Percentiles rank a stretch among this genome's conserved stretches.
phyloP scores from a whole-genome alignment of 1,140 invertebrate species.

The Drosophila serrata region DNA sequence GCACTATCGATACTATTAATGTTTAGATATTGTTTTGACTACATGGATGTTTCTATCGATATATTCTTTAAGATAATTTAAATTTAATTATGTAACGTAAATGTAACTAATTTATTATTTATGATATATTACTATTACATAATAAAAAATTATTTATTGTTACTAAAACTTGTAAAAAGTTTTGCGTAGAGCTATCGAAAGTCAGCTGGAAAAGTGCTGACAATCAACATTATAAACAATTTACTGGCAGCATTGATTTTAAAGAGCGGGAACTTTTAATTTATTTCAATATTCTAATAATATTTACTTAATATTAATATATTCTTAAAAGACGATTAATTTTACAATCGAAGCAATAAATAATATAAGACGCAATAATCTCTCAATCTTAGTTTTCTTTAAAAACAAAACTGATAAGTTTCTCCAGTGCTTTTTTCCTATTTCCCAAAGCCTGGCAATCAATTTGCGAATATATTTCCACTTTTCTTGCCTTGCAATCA shows the following conservation, averaged over 20 bases:
- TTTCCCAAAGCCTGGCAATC: constrained; percentile 18
- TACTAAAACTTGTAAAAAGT: too few species aligned
- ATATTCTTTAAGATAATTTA: too few species aligned
- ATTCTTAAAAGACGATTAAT: neutral
- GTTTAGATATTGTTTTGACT: too few species aligned
- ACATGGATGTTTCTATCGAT: too few species aligned
- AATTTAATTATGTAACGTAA: too few species aligned
- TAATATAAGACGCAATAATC: too few species aligned
- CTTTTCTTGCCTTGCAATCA: constrained; percentile 3
- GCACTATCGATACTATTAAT: too few species aligned
- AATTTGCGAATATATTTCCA: constrained; percentile 53
- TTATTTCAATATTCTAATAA: neutral
- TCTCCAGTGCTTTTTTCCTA: neutral
- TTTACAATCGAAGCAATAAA: neutral
- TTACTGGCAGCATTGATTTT: constrained; percentile 8
- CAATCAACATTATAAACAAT: neutral
- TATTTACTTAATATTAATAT: neutral
- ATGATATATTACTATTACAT: too few species aligned
- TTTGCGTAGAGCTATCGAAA: too few species aligned
- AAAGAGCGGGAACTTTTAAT: constrained; percentile 1
- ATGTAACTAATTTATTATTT: too few species aligned
- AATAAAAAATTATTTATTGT: too few species aligned
- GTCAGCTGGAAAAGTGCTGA: neutral
- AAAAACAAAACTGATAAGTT: neutral
- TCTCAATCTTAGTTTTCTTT: neutral